These are phyloP conservation scores for Tetramorium bicarinatum DNA, from an alignment of 2,888 invertebrate species.

Conservation along the genomic window DNA sequence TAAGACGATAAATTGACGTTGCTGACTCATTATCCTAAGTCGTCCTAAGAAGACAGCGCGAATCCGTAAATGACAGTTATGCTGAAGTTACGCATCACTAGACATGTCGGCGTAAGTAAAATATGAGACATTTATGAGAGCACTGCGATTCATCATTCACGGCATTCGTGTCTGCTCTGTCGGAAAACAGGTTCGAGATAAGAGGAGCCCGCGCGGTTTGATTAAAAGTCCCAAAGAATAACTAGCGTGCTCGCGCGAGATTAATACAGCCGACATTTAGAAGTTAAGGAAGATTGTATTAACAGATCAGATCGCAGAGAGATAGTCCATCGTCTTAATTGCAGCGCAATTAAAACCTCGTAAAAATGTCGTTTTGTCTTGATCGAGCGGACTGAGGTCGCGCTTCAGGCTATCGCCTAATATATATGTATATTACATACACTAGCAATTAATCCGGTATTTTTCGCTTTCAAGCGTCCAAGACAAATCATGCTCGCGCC, in stretches of 20 bases:
- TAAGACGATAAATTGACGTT: background rate
- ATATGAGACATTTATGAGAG: constrained; percentile 16
- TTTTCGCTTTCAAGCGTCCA: constrained; percentile 35
- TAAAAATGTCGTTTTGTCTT: constrained; percentile 38
- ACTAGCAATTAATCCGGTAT: constrained; percentile 31
- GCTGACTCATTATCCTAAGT: background rate
- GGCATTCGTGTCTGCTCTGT: constrained; percentile 13
- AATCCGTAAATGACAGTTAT: background rate
- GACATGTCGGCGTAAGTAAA: constrained; percentile 27
- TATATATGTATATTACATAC: constrained; percentile 1
- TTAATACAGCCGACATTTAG: constrained; percentile 35
- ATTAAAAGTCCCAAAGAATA: constrained; percentile 36
- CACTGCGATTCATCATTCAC: constrained; percentile 27
- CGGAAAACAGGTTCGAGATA: constrained; percentile 40
- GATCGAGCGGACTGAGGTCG: constrained; percentile 11
- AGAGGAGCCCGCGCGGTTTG: constrained; percentile 15
- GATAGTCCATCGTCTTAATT: constrained; percentile 40
- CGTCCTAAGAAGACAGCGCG: background rate
- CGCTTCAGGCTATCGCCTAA: constrained; percentile 8
- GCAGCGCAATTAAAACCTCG: constrained; percentile 40
- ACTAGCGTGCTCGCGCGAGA: background rate
- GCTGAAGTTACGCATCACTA: background rate
- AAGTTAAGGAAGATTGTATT: constrained; percentile 42
- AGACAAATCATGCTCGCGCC: constrained; percentile 55
- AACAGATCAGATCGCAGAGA: constrained; percentile 36